These are phyloP conservation scores for Brachyptera risi DNA, from an alignment of 2,888 invertebrate species.

Conservation along the genomic window DNA sequence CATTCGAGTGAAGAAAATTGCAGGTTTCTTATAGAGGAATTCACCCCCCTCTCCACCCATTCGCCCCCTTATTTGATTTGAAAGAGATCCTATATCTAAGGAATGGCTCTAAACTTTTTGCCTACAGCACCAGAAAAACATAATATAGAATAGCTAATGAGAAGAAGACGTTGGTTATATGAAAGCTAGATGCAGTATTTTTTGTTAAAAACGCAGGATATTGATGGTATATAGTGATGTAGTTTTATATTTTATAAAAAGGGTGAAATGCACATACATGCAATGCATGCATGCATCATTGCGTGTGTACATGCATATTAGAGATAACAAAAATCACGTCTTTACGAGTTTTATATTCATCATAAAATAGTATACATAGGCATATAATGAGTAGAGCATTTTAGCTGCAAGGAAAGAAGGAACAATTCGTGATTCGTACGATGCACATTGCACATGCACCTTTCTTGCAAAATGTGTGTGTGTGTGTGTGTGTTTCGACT, in stretches of 20 bases:
- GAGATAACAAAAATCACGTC: background rate
- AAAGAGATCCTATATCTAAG: background rate
- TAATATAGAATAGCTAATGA: slow-evolving; percentile 1
- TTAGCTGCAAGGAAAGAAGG: background rate
- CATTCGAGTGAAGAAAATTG: slow-evolving; percentile 29
- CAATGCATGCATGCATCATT: slow-evolving; percentile 10
- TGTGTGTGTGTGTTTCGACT: too few species aligned
- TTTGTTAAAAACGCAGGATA: background rate
- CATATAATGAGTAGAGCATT: background rate
- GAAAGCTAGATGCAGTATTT: background rate
- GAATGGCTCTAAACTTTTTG: background rate
- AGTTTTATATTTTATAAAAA: slow-evolving; percentile 1
- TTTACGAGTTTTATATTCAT: background rate
- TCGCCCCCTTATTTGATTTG: slow-evolving; percentile 1
- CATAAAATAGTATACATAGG: background rate
- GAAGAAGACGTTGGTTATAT: background rate
- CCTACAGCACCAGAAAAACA: slow-evolving; percentile 2
- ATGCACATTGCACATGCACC: background rate
- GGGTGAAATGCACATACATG: background rate
- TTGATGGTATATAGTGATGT: too few species aligned
- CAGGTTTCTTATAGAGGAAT: slow-evolving; percentile 24
- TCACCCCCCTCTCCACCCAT: too few species aligned
- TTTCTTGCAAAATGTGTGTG: too few species aligned
- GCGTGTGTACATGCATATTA: slow-evolving; percentile 9
- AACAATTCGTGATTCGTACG: background rate